Evolutionary conservation across 2,113 vertebrate genomes (phyloP).

Genomic region (Pan paniscus): DNA sequence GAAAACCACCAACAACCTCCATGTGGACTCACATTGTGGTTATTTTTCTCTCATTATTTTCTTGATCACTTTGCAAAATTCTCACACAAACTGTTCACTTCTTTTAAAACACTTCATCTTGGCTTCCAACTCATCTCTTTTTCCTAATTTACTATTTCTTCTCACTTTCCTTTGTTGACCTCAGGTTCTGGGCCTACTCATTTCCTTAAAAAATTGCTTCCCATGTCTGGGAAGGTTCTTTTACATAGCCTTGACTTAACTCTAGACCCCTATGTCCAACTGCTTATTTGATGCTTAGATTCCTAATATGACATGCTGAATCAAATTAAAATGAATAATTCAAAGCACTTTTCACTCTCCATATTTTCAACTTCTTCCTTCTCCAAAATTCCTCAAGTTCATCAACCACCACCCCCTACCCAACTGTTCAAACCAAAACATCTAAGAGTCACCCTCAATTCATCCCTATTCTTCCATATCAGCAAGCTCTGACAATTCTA

Average conservation of each 20-base stretch:
- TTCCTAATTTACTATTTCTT: neutral
- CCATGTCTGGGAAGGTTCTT: neutral
- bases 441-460: neutral
- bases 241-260: neutral
- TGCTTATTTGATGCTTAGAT: neutral
- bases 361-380: neutral
- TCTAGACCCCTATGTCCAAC: neutral
- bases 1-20: neutral
- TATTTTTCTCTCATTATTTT: neutral
- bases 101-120: neutral
- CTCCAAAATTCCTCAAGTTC: neutral
- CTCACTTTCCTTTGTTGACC: neutral
- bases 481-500: neutral
- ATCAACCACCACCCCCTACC: neutral
- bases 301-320: neutral
- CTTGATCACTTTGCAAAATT: neutral
- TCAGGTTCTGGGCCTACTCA: neutral
- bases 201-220: neutral
- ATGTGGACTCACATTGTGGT: accelerated
- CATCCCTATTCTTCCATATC: neutral
- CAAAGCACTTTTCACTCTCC: neutral
- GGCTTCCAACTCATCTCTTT: neutral
- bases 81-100: neutral
- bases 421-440: neutral
- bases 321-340: neutral